Conservation (phyloP, 2,888 invertebrate genomes). For the Athalia circularis region DNA sequence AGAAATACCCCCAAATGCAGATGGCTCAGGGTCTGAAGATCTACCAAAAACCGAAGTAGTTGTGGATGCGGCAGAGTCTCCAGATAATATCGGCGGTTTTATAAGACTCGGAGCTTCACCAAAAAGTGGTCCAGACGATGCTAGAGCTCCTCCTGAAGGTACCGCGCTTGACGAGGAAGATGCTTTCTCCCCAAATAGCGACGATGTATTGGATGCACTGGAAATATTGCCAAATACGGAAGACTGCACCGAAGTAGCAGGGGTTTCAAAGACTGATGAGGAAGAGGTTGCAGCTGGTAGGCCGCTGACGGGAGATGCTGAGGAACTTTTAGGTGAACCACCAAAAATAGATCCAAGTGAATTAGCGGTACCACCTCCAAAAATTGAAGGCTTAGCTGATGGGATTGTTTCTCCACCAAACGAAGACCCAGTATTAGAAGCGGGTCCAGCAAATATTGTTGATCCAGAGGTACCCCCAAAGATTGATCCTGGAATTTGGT, state of each 20-base stretch:
- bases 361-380: constrained; percentile 11
- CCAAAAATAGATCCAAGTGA: constrained; percentile 52
- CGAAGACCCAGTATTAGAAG: neutral
- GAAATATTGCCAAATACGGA: constrained; percentile 53
- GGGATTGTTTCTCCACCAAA: constrained; percentile 11
- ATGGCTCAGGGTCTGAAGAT: constrained; percentile 27
- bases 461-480: constrained; percentile 19
- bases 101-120: constrained; percentile 48
- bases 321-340: constrained; percentile 38
- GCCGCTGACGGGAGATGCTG: neutral
- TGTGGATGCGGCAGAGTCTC: constrained; percentile 43
- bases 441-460: constrained; percentile 22
- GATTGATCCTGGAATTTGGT: constrained; percentile 39
- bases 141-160: constrained; percentile 48
- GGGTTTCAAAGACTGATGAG: constrained; percentile 48
- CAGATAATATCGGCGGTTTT: constrained; percentile 19
- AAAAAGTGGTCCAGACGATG: constrained; percentile 52
- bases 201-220: constrained; percentile 45
- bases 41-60: constrained; percentile 52
- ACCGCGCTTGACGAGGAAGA: constrained; percentile 41
- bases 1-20: constrained; percentile 30
- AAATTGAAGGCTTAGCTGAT: constrained; percentile 5
- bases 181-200: constrained; percentile 56
- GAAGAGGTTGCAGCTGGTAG: constrained; percentile 36
- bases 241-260: constrained; percentile 39